Base-by-base conservation (phyloP, 2,113 vertebrate species). In the Solea solea region DNA sequence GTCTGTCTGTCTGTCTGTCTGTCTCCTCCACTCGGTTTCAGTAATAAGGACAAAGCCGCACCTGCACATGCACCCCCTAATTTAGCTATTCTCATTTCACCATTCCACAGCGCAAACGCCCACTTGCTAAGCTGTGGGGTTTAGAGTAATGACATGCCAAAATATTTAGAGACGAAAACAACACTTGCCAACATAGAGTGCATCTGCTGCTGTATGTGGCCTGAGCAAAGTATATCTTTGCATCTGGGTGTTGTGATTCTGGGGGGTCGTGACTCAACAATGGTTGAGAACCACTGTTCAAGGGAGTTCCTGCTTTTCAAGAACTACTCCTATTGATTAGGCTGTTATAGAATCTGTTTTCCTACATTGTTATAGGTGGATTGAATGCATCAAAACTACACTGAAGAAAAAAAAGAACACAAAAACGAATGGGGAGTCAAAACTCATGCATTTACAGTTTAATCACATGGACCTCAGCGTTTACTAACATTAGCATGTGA, bases 401-500 rank as follows among this genome's bases (percentile, higher is more conserved):
- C n/a, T n/a, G n/a, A n/a, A n/a, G n/a, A n/a, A 41, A n/a, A 16
- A 52, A 71, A 56, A 72, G n/a, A 70, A 51, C 7, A 72, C 14
- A 62, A 56, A 61, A 58, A 55, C 48, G 27, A 41, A 64, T 48
- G 41, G 57, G 46, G 49, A 59, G 40, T 51, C 46, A 40, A 66
- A 53, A 27, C 27, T 55, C 39, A 58, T 60, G 49, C 65, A 57
- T 54, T 54, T 62, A 49, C 13, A 59, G 45, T 13, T 40, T 58
- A 13, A 54, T 69, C 67, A 63, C 55, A 52, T 40, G 1, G 63
- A 58, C 69, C 72, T 54, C 28, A 25, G 53, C 68, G 34, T 51
- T 86, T 68, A 65, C 67, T 55, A 50, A 71, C 56, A 64, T 75
- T 65, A 71, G 51, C 64, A 65, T 51, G 60, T 67, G 50, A 74